Percentiles rank a stretch among this genome's conserved stretches.
Conservation (phyloP, 2,888 invertebrate genomes). For the Brachynemurus nebulosus region DNA sequence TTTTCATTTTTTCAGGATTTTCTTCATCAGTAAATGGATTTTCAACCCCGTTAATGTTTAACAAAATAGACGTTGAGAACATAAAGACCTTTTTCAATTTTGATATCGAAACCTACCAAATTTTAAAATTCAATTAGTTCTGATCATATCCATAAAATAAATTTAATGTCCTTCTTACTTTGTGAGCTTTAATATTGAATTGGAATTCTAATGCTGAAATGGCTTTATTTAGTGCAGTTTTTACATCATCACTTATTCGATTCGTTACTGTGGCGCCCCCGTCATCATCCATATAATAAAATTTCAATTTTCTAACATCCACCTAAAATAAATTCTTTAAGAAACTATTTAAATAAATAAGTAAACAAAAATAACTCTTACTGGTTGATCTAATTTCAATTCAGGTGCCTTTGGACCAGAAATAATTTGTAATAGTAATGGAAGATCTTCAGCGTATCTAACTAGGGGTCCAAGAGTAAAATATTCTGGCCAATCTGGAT, state of each 20-base stretch:
- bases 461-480: conserved; percentile 77
- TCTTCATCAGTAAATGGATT: conserved; percentile 49
- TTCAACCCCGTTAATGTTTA: conserved; percentile 46
- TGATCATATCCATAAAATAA: conserved; percentile 1
- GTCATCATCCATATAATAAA: conserved; percentile 72
- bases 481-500: conserved; percentile 49
- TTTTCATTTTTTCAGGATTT: not conserved
- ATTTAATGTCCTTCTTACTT: conserved; percentile 30
- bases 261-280: conserved; percentile 48
- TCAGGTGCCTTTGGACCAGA: conserved; percentile 36
- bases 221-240: conserved; percentile 39
- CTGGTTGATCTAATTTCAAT: conserved; percentile 35
- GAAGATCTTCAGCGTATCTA: conserved; percentile 73
- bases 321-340: not conserved
- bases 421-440: conserved; percentile 57
- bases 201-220: conserved; percentile 38
- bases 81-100: conserved; percentile 51
- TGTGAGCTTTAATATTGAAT: conserved; percentile 40
- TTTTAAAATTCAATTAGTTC: no score
- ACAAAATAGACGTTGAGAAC: conserved; percentile 41
- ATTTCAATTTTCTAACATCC: conserved; percentile 27
- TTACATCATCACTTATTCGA: conserved; percentile 43
- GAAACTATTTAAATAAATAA: not conserved
- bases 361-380: conserved; percentile 20
- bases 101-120: conserved; percentile 41